Base-by-base conservation (phyloP, 92 coral and sea anemone species). In the Actinernus sp. region DNA sequence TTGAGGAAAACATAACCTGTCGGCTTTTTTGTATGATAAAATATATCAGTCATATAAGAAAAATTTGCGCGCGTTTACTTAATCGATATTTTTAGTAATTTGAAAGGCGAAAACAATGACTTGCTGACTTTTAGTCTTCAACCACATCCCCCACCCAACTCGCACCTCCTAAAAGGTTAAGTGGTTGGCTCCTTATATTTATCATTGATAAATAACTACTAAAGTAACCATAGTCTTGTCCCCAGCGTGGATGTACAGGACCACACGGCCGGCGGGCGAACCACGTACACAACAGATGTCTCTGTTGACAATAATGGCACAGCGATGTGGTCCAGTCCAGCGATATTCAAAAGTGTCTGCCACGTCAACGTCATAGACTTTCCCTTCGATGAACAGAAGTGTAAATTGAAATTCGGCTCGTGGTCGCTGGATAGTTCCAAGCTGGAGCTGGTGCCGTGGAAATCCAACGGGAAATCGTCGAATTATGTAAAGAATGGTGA, bases 401-500 rank as follows among this genome's bases (percentile, higher is more conserved):
- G 90, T 50, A 9, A 57, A 1, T 59, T 84, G 47, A 84, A 78
- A 49, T 84, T 84, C 31, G 90, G 90, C 23, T 84, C 90, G 1
- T 84, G 90, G 90, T 50, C 59, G 10, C 77, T 73, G 1, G 11
- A 54, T 56, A 84, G 76, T 38, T 3, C 26, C 4, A 41, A 56
- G 24, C 4, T 84, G 3, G 46, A 26, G 11, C 63, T 78, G 74
- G 19, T 26, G 2, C 43, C 74, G 0, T 27, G 25, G 49, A 31
- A 71, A 18, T 47, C 49, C 3, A 48, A 55, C 3, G 69, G 64
- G 1, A 73, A 55, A 20, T 37, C 92, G 0, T 10, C 19, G 1
- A 65, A 84, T 44, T 85, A 73, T 68, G 77, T 85, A 31, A 41
- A 51, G 34, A 89, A 82, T 36, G 96, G 96, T 2, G 96, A 89